Base-by-base conservation (phyloP, 2,797 vertebrate species). In the Novumbra hubbsi region DNA sequence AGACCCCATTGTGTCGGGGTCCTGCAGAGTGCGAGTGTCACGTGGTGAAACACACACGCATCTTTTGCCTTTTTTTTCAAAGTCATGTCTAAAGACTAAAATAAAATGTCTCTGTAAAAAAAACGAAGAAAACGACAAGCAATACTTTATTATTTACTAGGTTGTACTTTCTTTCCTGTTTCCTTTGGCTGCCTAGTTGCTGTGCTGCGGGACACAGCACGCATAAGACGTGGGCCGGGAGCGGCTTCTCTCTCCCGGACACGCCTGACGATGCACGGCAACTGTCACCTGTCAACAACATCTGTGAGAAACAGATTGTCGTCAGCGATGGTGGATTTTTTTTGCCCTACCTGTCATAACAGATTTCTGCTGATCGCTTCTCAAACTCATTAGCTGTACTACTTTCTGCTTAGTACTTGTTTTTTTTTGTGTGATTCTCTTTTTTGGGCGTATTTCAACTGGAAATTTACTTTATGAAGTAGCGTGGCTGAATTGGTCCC, bases 221-320 rank as follows among this genome's bases (percentile, higher is more conserved):
- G 30, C 27, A 5, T 65, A 14, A 28, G 24, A 27, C 28, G 62
- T 3, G 27, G 27, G 30, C 76, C 55, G 52, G 76, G 80, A 41
- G 76, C 72, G 77, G n/a, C 34, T 21, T 28, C 62, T 81, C 75
- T 84, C 81, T 81, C 83, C 76, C 71, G 76, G 81, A 83, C 48
- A 55, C 82, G 76, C 82, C 79, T 80, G 84, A 84, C 77, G 82
- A 78, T 87, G 86, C 88, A 85, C 83, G 86, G 87, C 90, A 84
- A 90, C 88, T 86, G 89, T 90, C 88, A 86, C 89, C 88, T 89
- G 86, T 89, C 91, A 81, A 83, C 86, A 89, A 83, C 91, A 92
- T 92, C 91, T 92, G 91, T 80, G 84, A 72, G 78, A 83, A 89
- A 88, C 89, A 92, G 90, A 89, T 91, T 90, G 88, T 87, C 83